Base-by-base conservation (phyloP, 2,797 vertebrate genomes). In the Leptoclinus maculatus region DNA sequence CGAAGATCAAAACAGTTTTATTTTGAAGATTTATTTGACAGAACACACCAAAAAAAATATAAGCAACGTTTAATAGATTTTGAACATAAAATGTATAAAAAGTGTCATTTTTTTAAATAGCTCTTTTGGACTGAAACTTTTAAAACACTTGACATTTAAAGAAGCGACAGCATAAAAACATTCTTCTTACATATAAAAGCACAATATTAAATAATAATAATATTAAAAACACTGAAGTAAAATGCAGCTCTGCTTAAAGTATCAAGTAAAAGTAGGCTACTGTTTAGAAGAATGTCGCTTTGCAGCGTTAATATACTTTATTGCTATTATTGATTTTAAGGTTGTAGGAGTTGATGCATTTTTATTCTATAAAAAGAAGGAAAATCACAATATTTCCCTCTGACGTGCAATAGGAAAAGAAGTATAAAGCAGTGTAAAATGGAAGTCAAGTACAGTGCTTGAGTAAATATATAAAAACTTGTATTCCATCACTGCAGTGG, bases 51-150 rank as follows among this genome's bases (percentile, higher is more conserved):
- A 19, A 27, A 56, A 16, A 56, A 56, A 56, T 13, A 56, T 1
- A 23, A 1, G 10, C 4, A 27, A 1, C 8, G n/a, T n/a, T 7
- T 6, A 8, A 53, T 27, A 41, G 2, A 3, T 0, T 62, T n/a
- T 36, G 54, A 51, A 27, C 2, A 14, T 5, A 56, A 45, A 36
- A n/a, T n/a, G n/a, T n/a, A n/a, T n/a, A n/a, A 47, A 16, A 21
- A 3, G 2, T 58, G 17, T 36, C 0, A 27, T 12, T 14, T 9
- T 25, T 4, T 1, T 12, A 64, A 54, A 63, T 32, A 4, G 23
- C 21, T 72, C 7, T 4, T 38, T 16, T 38, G 29, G 53, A 47
- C 41, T 39, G 34, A 53, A 63, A 16, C 43, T 29, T 11, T 14
- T 21, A 47, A 13, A 12, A 14, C 13, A 41, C 5, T 1, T 11